Base-by-base conservation (phyloP, 1,140 invertebrate species). In the Temnothorax longispinosus region DNA sequence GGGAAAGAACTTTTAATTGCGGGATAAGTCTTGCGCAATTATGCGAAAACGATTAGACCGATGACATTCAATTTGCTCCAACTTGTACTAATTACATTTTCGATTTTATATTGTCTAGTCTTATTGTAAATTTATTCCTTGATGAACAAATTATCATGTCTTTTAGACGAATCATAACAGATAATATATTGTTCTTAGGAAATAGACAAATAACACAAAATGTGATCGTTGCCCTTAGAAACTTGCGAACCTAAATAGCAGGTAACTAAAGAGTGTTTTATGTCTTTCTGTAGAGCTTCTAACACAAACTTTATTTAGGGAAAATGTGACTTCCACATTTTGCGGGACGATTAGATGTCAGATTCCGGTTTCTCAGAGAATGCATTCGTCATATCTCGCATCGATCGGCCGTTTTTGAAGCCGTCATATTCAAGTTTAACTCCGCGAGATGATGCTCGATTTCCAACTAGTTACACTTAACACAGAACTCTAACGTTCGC, bases 361-460 rank as follows among this genome's bases (percentile, higher is more conserved):
- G 71, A 87, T 85, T 71, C 54, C 56, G 72, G 75, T 85, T 89
- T 87, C 88, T 89, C 86, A 87, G 75, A 86, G 67, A 27, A 27
- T 27, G 27, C 27, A 85, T 87, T 78, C 69, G 4, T 27, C 72
- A 32, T 87, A 89, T 87, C 88, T 89, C 18, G 54, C 13, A 87
- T 87, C 67, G 69, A 80, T 77, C 78, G 56, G 35, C 11, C 21
- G 60, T 75, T 50, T 65, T 35, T 58, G 54, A 84, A 62, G 44
- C 47, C 56, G n/a, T 6, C 13, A 74, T 56, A 58, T 44, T 3
- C 72, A 44, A 71, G 65, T 69, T 52, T 54, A 52, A 62, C 47
- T n/a, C 52, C 41, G 62, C 50, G 27, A 71, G 65, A 58, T 54
- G 67, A 69, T 47, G 72, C 74, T 67, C 67, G 77, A 52, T 80